A percentile compares a stretch with the other conserved stretches of the same genome.
These are phyloP conservation scores for Ernsta delagoae DNA, from an alignment of 2,888 invertebrate genomes.

Conservation along the genomic window DNA sequence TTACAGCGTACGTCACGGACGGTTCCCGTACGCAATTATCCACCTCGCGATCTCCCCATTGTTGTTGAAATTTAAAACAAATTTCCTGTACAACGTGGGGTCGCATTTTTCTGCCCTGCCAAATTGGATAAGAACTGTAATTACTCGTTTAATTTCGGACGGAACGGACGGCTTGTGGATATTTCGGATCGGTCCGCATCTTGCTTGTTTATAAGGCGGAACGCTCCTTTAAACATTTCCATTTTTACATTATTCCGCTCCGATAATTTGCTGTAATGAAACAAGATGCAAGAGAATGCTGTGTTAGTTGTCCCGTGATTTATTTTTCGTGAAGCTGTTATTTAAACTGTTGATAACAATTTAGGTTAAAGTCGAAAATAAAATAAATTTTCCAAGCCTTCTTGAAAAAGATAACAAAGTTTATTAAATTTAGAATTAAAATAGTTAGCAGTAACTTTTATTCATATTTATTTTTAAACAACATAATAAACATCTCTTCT, in stretches of 20 bases:
- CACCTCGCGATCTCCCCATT: slow-evolving; percentile 79
- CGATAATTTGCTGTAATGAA: slow-evolving; percentile 36
- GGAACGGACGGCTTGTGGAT: slow-evolving; percentile 56
- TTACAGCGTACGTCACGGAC: slow-evolving; percentile 75
- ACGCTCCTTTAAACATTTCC: slow-evolving; percentile 50
- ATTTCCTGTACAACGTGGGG: slow-evolving; percentile 81
- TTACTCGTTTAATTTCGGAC: slow-evolving; percentile 68
- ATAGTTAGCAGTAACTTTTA: no score
- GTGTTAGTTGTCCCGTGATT: slow-evolving; percentile 13
- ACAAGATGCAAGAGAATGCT: slow-evolving; percentile 20
- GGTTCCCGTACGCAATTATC: slow-evolving; percentile 78
- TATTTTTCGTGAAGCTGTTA: background rate
- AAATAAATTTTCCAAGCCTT: background rate
- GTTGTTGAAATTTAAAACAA: slow-evolving; percentile 85
- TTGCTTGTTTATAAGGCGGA: slow-evolving; percentile 53
- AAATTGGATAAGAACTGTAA: slow-evolving; percentile 81
- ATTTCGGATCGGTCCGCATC: slow-evolving; percentile 57
- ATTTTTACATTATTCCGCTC: slow-evolving; percentile 33
- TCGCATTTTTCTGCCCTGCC: slow-evolving; percentile 80
- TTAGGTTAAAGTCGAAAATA: background rate
- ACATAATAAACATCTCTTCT: no score
- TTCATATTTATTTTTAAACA: no score
- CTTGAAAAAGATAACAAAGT: no score
- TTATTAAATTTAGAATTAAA: no score
- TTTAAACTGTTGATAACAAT: background rate